Evolutionary conservation across 2,113 vertebrate genomes (phyloP), one percentile per base, ranked within the genome.

Genomic region (Psilopsiagon aymara): DNA sequence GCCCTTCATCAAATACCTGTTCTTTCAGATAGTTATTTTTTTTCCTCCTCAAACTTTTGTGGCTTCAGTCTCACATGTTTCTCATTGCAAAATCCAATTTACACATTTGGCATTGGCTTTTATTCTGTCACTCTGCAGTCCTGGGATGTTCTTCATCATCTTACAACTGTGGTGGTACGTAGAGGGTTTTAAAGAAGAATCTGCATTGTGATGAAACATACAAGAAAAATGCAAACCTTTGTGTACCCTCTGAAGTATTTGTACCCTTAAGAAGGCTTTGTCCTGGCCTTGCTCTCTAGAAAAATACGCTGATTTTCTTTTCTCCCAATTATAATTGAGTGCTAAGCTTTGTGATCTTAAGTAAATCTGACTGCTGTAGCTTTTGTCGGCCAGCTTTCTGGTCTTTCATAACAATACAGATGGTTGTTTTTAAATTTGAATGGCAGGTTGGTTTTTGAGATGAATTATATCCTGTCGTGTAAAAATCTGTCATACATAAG

Each of bases 301-400:
- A 90, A 66, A 94, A 87, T 23, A 57, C 0, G 3, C 33, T 37
- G 55, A 25, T 86, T 91, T 95, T 82, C 51, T 75, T 90, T 87
- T 73, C 16, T 76, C 20, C 10, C 46, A 44, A 1, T 82, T 76
- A 46, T 19, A 86, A 63, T 75, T 52, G 37, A 64, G 66, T n/a
- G 6, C 75, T 94, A 92, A 94, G 59, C 71, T 94, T 69, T 82
- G 47, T 83, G 76, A 88, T 90, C 86, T 90, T 67, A 86, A 90
- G 69, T 44, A 79, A 79, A 70, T 79, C 43, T 14, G 4, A n/a
- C 44, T 41, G 41, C 57, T 82, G 29, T 46, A 60, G 68, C 37
- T 87, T 90, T 89, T 90, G 70, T 82, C 7, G 5, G 35, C 53
- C 28, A 52, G 35, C 39, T 71, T 88, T 88, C 37, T 64, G 62